Evolutionary conservation across 30 jellyfish, hydroid and myxozoan genomes (phyloP).

Genomic region (Pelagia noctiluca): DNA sequence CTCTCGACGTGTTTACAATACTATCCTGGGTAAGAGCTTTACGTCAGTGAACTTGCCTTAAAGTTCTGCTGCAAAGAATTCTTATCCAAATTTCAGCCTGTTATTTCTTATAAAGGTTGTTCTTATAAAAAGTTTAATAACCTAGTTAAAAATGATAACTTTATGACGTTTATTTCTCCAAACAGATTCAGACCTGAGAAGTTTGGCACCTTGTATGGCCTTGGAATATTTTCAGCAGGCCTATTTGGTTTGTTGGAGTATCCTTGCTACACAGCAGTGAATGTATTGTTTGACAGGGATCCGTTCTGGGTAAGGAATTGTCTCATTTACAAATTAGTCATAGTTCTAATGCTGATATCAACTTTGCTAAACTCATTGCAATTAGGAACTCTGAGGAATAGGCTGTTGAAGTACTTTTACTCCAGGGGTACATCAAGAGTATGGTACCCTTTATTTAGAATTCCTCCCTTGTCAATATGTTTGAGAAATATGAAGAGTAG

Average conservation of each 20-base stretch:
- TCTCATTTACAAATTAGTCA: too few relatives aligned
- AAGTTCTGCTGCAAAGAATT: neutral
- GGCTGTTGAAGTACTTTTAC: too few relatives aligned
- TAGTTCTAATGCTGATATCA: too few relatives aligned
- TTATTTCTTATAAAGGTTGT: neutral
- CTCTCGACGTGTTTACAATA: neutral
- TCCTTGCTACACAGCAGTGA: slow-evolving; percentile 22
- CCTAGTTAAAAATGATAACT: neutral
- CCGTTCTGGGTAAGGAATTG: slow-evolving; percentile 62
- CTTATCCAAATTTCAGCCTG: neutral
- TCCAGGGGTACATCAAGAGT: neutral
- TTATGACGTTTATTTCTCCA: neutral
- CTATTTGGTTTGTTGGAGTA: slow-evolving; percentile 55
- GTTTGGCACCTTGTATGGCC: slow-evolving; percentile 64
- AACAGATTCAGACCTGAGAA: slow-evolving; percentile 60
- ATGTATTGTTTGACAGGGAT: neutral
- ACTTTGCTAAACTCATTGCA: too few relatives aligned
- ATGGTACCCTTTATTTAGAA: neutral
- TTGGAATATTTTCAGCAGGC: slow-evolving; percentile 73
- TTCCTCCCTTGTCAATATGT: neutral
- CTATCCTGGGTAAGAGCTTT: neutral
- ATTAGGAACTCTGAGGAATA: too few relatives aligned
- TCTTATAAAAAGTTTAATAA: neutral
- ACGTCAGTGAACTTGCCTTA: neutral
- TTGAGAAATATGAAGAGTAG: too few relatives aligned